Conservation (phyloP, 1,140 invertebrate species). For the Hestina assimilis region DNA sequence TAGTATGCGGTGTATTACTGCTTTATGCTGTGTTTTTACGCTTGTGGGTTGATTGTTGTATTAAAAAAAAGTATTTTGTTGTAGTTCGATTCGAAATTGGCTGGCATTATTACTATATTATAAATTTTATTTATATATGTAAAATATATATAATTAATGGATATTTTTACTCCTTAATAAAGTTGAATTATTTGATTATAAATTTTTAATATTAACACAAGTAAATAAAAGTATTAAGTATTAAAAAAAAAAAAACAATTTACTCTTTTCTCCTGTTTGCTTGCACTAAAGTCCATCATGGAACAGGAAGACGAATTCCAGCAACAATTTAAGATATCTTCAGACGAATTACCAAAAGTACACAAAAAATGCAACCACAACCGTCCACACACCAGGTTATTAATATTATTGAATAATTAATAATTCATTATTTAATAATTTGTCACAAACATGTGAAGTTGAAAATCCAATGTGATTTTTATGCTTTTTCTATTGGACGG, state of each 20-base stretch:
- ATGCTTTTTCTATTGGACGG: neutral
- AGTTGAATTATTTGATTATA: too few species aligned
- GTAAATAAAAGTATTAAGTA: too few species aligned
- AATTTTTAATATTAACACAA: too few species aligned
- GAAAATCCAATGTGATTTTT: neutral
- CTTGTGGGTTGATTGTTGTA: slow-evolving; percentile 33
- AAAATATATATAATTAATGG: neutral
- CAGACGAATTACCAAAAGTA: slow-evolving; percentile 66
- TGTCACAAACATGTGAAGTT: neutral
- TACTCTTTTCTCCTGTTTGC: slow-evolving; percentile 23
- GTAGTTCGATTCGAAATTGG: slow-evolving; percentile 20
- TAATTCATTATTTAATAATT: slow-evolving; percentile 5
- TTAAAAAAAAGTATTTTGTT: slow-evolving; percentile 11
- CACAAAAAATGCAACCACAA: slow-evolving; percentile 67
- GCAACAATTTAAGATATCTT: slow-evolving; percentile 45
- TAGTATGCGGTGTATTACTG: slow-evolving; percentile 46
- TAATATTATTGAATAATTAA: slow-evolving; percentile 31
- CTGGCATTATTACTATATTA: slow-evolving; percentile 2
- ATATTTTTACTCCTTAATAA: neutral
- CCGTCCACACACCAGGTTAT: slow-evolving; percentile 73
- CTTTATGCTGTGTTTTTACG: slow-evolving; percentile 36
- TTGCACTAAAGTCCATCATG: slow-evolving; percentile 43
- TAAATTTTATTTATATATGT: neutral
- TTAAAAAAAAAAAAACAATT: neutral
- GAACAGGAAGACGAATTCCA: slow-evolving; percentile 54